A percentile compares a stretch with the other conserved stretches of the same genome.
phyloP scores from a whole-genome alignment of 2,113 vertebrate species.

The Ploceus nigricollis region DNA sequence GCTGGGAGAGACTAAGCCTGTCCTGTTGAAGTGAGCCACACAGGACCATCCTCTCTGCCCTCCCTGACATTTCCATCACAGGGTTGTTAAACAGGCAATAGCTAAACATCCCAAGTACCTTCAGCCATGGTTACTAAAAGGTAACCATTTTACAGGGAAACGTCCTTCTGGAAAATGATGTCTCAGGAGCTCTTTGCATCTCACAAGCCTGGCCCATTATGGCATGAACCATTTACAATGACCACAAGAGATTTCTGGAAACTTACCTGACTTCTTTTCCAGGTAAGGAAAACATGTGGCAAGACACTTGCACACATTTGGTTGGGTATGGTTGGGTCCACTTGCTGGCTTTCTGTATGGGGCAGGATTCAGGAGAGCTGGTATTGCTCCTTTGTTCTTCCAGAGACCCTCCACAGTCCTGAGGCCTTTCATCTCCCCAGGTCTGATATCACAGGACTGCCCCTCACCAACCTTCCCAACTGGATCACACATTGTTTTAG shows the following conservation, averaged over 20 bases:
- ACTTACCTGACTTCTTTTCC: constrained; percentile 77
- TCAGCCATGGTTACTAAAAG: background rate
- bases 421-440: background rate
- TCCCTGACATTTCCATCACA: background rate
- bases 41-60: background rate
- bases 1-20: background rate
- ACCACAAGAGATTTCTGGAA: constrained; percentile 78
- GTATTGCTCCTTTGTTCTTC: background rate
- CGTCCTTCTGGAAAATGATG: constrained; percentile 58
- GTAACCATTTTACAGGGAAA: constrained; percentile 65
- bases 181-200: constrained; percentile 80
- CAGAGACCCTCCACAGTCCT: background rate
- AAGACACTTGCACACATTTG: background rate
- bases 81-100: background rate
- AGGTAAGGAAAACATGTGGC: constrained; percentile 28
- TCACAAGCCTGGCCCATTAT: constrained; percentile 81
- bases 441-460: background rate
- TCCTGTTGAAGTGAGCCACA: background rate
- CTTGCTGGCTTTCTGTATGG: background rate
- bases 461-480: background rate
- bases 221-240: constrained; percentile 78
- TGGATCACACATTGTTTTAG: background rate
- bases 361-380: background rate
- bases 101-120: background rate
- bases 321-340: background rate